Percentiles rank a stretch among this genome's conserved stretches.
phyloP scores from a whole-genome alignment of 2,888 invertebrate species.

The Andrena dorsata region DNA sequence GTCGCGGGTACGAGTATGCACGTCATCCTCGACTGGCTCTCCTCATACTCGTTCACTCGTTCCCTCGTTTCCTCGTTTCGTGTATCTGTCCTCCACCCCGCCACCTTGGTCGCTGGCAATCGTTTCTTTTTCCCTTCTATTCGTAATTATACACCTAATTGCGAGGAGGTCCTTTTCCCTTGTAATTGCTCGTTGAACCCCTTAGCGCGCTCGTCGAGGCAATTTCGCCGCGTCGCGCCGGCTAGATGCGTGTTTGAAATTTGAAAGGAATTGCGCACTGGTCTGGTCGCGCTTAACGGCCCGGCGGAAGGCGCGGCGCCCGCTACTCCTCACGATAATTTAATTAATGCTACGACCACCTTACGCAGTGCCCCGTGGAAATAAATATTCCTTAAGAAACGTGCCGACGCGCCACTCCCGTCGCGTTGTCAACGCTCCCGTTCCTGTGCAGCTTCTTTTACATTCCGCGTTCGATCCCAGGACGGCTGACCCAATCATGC shows the following conservation, averaged over 20 bases:
- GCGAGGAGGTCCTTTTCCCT: conserved; percentile 18
- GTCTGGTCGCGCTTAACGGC: not conserved
- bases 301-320: not conserved
- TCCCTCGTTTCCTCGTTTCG: not conserved
- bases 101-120: not conserved
- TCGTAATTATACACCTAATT: conserved; percentile 56
- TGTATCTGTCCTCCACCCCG: not conserved
- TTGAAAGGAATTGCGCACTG: conserved; percentile 34
- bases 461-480: conserved; percentile 53
- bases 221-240: conserved; percentile 26
- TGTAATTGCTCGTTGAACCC: conserved; percentile 54
- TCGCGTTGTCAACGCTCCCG: conserved; percentile 40
- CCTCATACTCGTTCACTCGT: not conserved
- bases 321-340: conserved; percentile 18
- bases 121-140: conserved; percentile 31
- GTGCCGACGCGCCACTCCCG: not conserved
- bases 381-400: conserved; percentile 31
- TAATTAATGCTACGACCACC: conserved; percentile 29
- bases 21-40: conserved; percentile 25
- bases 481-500: conserved; percentile 61
- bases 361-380: not conserved
- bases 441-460: conserved; percentile 37
- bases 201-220: conserved; percentile 33
- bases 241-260: conserved; percentile 33
- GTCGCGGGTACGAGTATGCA: conserved; percentile 11